A percentile compares a stretch with the other conserved stretches of the same genome.
phyloP scores from a whole-genome alignment of 2,797 vertebrate species.

The Spea hammondii region DNA sequence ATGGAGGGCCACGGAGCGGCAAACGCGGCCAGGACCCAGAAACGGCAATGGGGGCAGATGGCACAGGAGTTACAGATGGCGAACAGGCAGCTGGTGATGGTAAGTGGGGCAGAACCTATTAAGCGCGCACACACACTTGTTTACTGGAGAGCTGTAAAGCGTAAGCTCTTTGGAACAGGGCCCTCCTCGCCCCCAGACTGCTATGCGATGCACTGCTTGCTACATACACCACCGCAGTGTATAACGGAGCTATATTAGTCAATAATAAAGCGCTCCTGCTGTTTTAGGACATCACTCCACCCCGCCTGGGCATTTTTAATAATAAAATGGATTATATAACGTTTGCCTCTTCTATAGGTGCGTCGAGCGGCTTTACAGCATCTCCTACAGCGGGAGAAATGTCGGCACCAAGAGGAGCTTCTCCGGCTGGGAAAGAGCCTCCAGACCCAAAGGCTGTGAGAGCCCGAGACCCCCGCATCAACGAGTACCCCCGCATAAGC shows the following conservation, averaged over 20 bases:
- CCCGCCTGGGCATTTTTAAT: too few relatives aligned
- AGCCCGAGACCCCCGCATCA: neutral
- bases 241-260: too few relatives aligned
- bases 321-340: too few relatives aligned
- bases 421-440: neutral
- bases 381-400: neutral
- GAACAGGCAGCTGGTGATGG: constrained; percentile 59
- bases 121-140: too few relatives aligned
- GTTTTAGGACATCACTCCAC: too few relatives aligned
- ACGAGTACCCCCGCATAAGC: too few relatives aligned
- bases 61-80: constrained; percentile 56
- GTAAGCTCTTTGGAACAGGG: too few relatives aligned
- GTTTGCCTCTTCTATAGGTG: neutral
- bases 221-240: too few relatives aligned
- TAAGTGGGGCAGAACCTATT: constrained; percentile 47
- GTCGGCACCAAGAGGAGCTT: neutral
- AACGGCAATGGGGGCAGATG: constrained; percentile 26
- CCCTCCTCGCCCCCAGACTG: too few relatives aligned
- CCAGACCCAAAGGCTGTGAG: neutral
- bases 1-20: constrained; percentile 55
- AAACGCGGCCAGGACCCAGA: constrained; percentile 43
- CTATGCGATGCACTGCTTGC: too few relatives aligned
- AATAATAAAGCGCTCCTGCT: too few relatives aligned
- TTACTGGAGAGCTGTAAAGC: too few relatives aligned
- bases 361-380: neutral